Conservation (phyloP, 1,140 invertebrate genomes). For the Trichoplusia ni region DNA sequence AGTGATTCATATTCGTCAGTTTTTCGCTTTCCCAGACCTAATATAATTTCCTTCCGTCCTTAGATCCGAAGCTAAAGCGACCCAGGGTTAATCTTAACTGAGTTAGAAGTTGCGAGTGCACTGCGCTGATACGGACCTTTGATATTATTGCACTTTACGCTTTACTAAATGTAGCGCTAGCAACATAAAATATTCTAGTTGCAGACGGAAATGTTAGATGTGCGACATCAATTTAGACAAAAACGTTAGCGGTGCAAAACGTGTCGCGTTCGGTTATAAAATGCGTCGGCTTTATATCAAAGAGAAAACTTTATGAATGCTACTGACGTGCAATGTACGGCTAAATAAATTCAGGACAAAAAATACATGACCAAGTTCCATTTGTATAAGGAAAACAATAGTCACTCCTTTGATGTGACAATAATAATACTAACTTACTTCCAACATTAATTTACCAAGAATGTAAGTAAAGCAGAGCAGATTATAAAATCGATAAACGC, state of each 20-base stretch:
- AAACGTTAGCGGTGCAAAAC: conserved; percentile 8
- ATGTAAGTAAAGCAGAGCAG: no score
- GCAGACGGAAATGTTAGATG: no score
- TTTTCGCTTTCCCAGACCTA: conserved; percentile 3
- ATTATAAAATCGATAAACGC: no score
- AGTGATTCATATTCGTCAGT: conserved; percentile 11
- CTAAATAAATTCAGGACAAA: neutral
- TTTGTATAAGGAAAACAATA: neutral
- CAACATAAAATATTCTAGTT: neutral
- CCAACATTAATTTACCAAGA: no score
- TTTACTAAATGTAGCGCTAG: conserved; percentile 6
- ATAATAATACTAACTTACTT: no score
- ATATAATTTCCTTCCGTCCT: conserved; percentile 21
- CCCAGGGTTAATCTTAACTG: conserved; percentile 24
- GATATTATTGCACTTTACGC: conserved; percentile 27
- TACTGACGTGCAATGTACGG: neutral
- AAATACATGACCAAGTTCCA: neutral
- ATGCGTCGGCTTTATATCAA: conserved; percentile 23
- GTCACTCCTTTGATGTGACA: no score
- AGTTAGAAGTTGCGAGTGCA: conserved; percentile 30
- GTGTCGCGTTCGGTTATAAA: conserved; percentile 24
- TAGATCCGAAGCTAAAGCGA: conserved; percentile 15
- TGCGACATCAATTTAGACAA: no score
- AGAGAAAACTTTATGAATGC: conserved; percentile 25
- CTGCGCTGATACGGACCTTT: conserved; percentile 22